A percentile compares a stretch with the other conserved stretches of the same genome.
phyloP scores from a whole-genome alignment of 2,888 invertebrate genomes.

The Hedya salicella region DNA sequence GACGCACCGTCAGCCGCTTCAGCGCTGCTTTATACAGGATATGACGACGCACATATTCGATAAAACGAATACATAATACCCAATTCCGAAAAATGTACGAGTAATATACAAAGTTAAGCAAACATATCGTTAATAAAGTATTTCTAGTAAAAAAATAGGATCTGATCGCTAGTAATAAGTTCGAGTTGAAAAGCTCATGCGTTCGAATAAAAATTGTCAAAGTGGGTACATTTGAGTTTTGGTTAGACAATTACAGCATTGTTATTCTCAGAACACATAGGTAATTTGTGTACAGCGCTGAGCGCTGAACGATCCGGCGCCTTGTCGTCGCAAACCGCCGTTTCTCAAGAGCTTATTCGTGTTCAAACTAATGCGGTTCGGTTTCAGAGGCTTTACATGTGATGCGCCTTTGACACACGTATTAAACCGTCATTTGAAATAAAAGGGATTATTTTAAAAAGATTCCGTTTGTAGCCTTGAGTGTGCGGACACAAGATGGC shows the following conservation, averaged over 20 bases:
- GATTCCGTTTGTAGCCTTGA: slow-evolving; percentile 58
- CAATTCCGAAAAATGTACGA: too few relatives aligned
- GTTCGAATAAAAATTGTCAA: too few relatives aligned
- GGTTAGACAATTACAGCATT: neutral
- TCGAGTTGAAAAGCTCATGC: too few relatives aligned
- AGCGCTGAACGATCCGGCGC: slow-evolving; percentile 55
- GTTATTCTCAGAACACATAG: neutral
- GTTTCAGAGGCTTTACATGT: slow-evolving; percentile 65
- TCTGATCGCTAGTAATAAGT: too few relatives aligned
- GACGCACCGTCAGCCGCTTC: slow-evolving; percentile 64
- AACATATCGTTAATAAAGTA: too few relatives aligned
- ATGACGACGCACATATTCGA: neutral
- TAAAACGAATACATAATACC: neutral
- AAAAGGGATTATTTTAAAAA: slow-evolving; percentile 15
- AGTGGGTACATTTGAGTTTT: neutral
- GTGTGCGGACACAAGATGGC: slow-evolving; percentile 71
- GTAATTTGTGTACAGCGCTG: neutral
- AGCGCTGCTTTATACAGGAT: slow-evolving; percentile 53
- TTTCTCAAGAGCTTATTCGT: slow-evolving; percentile 79
- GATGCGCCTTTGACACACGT: slow-evolving; percentile 61
- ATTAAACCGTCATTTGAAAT: slow-evolving; percentile 37
- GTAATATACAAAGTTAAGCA: too few relatives aligned
- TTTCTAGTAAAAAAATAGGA: too few relatives aligned
- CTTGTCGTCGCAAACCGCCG: slow-evolving; percentile 66
- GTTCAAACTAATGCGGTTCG: slow-evolving; percentile 75